Conservation (phyloP, 2,888 invertebrate species). For the Thymelicus lineola region DNA sequence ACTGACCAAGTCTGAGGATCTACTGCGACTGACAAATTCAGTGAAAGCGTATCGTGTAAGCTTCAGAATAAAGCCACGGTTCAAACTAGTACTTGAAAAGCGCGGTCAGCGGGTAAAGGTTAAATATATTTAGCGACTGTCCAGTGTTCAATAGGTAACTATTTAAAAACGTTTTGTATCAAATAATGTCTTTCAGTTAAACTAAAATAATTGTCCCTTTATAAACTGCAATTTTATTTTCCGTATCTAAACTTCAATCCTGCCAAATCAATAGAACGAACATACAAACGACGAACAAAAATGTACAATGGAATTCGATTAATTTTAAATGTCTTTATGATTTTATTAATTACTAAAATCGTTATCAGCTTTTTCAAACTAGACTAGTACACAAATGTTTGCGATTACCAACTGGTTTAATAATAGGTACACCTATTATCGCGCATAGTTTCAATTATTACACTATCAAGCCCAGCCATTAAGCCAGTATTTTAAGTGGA, state of each 20-base stretch:
- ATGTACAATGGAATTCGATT: too few species aligned
- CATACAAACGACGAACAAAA: too few species aligned
- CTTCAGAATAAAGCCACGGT: constrained; percentile 4
- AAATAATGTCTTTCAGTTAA: too few species aligned
- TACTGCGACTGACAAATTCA: constrained; percentile 28
- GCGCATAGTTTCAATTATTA: neutral
- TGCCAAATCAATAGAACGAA: too few species aligned
- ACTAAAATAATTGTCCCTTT: too few species aligned
- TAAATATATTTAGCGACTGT: neutral
- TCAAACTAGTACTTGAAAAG: neutral
- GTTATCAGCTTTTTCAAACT: neutral
- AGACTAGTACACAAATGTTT: neutral
- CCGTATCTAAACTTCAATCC: too few species aligned
- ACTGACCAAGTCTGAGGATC: constrained; percentile 33
- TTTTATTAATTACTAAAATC: neutral
- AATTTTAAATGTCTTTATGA: neutral
- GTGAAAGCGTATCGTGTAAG: constrained; percentile 18
- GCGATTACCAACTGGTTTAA: constrained; percentile 4
- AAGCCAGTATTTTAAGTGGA: neutral
- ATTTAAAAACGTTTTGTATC: neutral
- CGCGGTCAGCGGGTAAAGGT: neutral
- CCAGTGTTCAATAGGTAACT: neutral
- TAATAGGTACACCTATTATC: neutral
- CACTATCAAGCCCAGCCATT: neutral
- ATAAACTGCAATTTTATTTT: too few species aligned